These are phyloP conservation scores for Halcyon chelicuti DNA, from an alignment of 2,797 vertebrate species.

Conservation along the genomic window DNA sequence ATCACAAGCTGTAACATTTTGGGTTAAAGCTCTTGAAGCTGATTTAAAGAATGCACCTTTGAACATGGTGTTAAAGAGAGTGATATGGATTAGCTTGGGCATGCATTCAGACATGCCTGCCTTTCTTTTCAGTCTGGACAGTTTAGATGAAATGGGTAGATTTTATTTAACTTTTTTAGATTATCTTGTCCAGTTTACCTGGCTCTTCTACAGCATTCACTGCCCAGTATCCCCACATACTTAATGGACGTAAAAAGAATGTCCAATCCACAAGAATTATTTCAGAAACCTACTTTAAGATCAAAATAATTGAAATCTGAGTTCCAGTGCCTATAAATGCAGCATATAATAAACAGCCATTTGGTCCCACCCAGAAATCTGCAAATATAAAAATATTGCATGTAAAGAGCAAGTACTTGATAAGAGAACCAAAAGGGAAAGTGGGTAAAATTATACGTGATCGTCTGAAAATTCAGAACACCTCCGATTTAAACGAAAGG, in stretches of 20 bases:
- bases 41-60: background rate
- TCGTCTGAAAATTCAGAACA: background rate
- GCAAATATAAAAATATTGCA: background rate
- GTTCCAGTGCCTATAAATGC: background rate
- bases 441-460: background rate
- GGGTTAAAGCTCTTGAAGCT: background rate
- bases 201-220: background rate
- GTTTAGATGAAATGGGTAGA: background rate
- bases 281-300: background rate
- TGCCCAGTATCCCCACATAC: rapidly evolving
- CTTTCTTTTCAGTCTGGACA: background rate
- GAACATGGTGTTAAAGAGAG: background rate
- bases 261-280: background rate
- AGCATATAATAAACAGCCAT: background rate
- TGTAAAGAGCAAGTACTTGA: background rate
- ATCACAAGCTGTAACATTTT: background rate
- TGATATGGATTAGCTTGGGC: background rate
- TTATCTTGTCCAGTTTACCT: background rate
- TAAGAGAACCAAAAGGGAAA: background rate
- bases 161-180: background rate
- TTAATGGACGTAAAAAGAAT: background rate
- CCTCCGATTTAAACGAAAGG: background rate
- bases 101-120: background rate
- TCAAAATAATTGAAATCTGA: background rate
- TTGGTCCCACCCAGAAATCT: background rate